These are phyloP conservation scores for Anadara kagoshimensis DNA, from an alignment of 1,140 invertebrate species.

Conservation along the genomic window DNA sequence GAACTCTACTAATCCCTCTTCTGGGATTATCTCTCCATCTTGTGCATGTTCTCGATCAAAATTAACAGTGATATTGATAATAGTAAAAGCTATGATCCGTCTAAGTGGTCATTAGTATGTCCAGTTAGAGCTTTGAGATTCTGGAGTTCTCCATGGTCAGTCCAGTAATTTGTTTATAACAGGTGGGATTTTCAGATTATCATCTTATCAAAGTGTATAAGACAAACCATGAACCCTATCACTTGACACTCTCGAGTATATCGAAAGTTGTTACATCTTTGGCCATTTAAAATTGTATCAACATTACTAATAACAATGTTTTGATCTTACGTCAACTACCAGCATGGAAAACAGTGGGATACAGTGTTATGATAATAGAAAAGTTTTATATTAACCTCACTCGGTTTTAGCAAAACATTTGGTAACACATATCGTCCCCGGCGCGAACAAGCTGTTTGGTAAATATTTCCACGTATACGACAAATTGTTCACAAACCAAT, in stretches of 20 bases:
- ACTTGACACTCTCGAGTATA: not conserved
- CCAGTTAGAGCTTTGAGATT: not conserved
- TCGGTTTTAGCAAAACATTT: conserved; percentile 34
- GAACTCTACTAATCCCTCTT: too few relatives aligned
- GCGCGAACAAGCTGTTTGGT: conserved; percentile 18
- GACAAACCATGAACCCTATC: not conserved
- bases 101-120: too few relatives aligned
- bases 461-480: conserved; percentile 20
- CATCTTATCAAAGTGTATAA: not conserved
- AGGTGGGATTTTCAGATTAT: not conserved
- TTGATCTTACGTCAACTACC: conserved; percentile 30
- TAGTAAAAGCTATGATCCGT: too few relatives aligned
- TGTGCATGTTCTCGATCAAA: too few relatives aligned
- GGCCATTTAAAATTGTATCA: not conserved
- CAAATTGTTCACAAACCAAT: conserved; percentile 5
- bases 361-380: conserved; percentile 12
- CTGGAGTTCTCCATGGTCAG: not conserved
- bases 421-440: conserved; percentile 9
- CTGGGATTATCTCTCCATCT: too few relatives aligned
- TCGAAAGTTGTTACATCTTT: not conserved
- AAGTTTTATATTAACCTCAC: conserved; percentile 35
- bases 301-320: conserved; percentile 30
- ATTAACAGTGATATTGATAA: too few relatives aligned
- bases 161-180: not conserved
- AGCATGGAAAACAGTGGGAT: conserved; percentile 20